phyloP scores from a whole-genome alignment of 1,140 invertebrate species.

The Mya arenaria region DNA sequence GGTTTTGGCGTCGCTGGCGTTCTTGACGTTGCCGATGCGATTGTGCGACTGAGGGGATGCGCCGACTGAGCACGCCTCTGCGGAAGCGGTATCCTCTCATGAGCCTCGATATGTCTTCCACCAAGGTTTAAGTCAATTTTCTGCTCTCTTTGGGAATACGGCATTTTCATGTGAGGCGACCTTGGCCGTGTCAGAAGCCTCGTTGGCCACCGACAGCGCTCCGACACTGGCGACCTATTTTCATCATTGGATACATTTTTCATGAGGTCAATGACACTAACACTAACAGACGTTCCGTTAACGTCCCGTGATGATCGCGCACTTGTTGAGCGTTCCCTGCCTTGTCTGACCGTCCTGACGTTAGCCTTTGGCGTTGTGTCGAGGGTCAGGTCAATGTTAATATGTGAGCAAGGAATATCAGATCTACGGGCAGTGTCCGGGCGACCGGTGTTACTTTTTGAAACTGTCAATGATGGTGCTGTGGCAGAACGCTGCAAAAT shows the following conservation, averaged over 20 bases:
- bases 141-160: slow-evolving; percentile 6
- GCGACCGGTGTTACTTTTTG: slow-evolving; percentile 28
- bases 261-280: slow-evolving; percentile 27
- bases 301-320: not conserved
- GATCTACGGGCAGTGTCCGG: not conserved
- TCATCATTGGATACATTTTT: not conserved
- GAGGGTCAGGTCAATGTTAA: slow-evolving; percentile 39
- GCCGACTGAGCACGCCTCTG: slow-evolving; percentile 27
- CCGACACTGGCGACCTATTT: not conserved
- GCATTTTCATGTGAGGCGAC: slow-evolving; percentile 13
- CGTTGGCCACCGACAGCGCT: slow-evolving; percentile 13
- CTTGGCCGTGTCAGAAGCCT: slow-evolving; percentile 34
- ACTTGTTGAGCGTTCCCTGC: slow-evolving; percentile 14
- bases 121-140: slow-evolving; percentile 13
- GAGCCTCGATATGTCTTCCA: not conserved
- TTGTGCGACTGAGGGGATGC: not conserved
- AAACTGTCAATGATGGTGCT: not conserved
- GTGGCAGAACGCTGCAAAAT: slow-evolving; percentile 7
- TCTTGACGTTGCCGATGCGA: too few relatives aligned
- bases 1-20: not conserved
- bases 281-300: not conserved
- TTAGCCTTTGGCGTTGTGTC: slow-evolving; percentile 34
- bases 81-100: not conserved
- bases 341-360: slow-evolving; percentile 18
- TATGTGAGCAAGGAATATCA: slow-evolving; percentile 39